Evolutionary conservation across 2,797 vertebrate species (phyloP), one percentile per base, ranked within the genome.

Genomic region (Cynodonichthys magdalenae): DNA sequence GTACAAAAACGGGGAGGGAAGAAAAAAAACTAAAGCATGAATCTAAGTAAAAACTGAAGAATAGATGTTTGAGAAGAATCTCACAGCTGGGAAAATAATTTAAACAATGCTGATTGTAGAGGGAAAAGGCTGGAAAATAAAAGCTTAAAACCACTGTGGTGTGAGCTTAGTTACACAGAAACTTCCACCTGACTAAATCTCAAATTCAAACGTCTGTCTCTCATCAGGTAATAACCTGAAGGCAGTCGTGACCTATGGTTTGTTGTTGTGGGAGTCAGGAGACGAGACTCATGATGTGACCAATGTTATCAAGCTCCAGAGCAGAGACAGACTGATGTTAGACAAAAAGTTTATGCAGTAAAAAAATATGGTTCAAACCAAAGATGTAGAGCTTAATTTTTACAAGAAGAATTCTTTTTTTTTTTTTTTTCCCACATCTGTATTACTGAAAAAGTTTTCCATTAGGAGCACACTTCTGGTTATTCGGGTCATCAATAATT

Each of bases 401-500:
- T 28, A 39, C 4, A 69, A 54, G 42, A 42, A 19, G 2, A 34
- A 0, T 29, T 27, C 44, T 15, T 15, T 0, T 39, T 65, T 34
- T 49, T 12, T 4, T 15, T 0, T 39, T 65, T 34, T 49, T 12
- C 4, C 6, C n/a, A 5, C 28, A 41, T 65, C 19, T 28, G 27
- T 39, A 24, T 64, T 65, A 27, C 67, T 59, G 36, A 58, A 74
- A 81, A 79, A 64, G 63, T 79, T 79, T 69, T 84, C 77, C 81
- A 86, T 77, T 83, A 80, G 63, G 50, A 73, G 52, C 63, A 68
- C 69, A 53, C 73, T 69, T 72, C 65, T 27, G 67, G 64, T 75
- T 79, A 55, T 80, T 67, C 63, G 63, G 39, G 6, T 63, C 52
- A 78, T 89, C 17, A 58, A 87, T 88, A 82, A 88, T 88, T 80